Evolutionary conservation across 1,140 invertebrate genomes (phyloP), one percentile per base, ranked within the genome.

Genomic region (Laodelphax striatellus): DNA sequence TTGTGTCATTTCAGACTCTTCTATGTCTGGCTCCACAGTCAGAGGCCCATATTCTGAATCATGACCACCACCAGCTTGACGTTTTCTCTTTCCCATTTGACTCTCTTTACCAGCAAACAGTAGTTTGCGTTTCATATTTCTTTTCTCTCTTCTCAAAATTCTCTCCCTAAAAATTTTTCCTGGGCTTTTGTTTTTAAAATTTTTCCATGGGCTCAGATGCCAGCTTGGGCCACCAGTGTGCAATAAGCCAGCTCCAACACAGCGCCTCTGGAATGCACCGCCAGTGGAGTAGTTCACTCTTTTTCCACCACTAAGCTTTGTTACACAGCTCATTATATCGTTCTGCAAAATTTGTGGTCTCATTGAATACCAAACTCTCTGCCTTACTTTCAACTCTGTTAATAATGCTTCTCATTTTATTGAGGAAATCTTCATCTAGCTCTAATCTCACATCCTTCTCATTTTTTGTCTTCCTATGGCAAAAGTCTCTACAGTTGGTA

Each of bases 301-400:
- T n/a, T 55, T 55, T 24, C 53, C 53, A 21, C 53, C 13, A 24
- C 13, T 55, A 16, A 55, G 19, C 53, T 55, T 55, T 55, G 53
- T 19, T n/a, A 55, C 53, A 34, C 5, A 10, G 17, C 17, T n/a
- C 53, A 55, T n/a, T 55, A 13, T 21, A 55, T n/a, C n/a, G 24
- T n/a, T 55, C 21, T 9, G 2, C 53, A 24, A 6, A 10, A n/a
- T 55, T 55, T 9, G 8, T 55, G 21, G 53, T 55, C 19, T 55
- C 8, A 31, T 55, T 55, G 4, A 5, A 28, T 16, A 55, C 53
- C 10, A 38, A 38, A 11, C 34, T 38, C 1, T 13, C 34, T 8
- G 17, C 24, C 24, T 55, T 22, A 14, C 5, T 24, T 28, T 55
- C 53, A 6, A 55, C 17, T 4, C 24, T 24, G 1, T 19, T 34